Evolutionary conservation across 1,140 invertebrate species (phyloP), one percentile per base, ranked within the genome.

Genomic region (Chrysopa pallens): DNA sequence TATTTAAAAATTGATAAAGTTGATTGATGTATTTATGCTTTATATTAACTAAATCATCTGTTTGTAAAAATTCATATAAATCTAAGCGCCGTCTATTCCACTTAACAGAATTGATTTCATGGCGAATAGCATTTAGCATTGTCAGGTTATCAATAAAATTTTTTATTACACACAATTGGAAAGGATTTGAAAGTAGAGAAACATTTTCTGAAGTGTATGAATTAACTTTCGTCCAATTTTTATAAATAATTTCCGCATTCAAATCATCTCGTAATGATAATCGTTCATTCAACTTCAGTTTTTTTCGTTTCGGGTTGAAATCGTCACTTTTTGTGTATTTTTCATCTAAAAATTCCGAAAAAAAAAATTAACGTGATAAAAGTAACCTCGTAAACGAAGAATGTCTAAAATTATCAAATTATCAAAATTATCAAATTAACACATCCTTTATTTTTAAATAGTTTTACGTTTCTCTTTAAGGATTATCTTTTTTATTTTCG

Each of bases 31-130:
- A 36, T 66, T 49, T n/a, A 61, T 65, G 51, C 64, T 69, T 28
- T 14, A 76, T 51, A 42, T 69, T 67, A 6, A 64, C 67, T 14
- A 83, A 56, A 52, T 81, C 78, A 8, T 61, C 62, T 4, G 74
- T 78, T 54, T 79, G 76, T 45, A 77, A 73, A 54, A 80, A 80
- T 55, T 80, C 74, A 52, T 79, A 81, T 1, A 83, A 55, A 48
- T 83, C 78, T 64, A 77, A 73, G 44, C 69, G 73, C 44, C 74
- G 69, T 28, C 66, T 60, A 23, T 66, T 69, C 70, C 73, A 78
- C 28, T 73, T 64, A n/a, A 78, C 50, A n/a, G 72, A 63, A 46
- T 73, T 73, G 54, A 78, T 68, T 48, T 76, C 68, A 17, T 73
- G 63, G 40, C 74, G 62, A 28, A 75, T 64, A 42, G 73, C 64